Evolutionary conservation across 2,888 invertebrate genomes (phyloP).

Genomic region (Rhagophthalmus giganteus): DNA sequence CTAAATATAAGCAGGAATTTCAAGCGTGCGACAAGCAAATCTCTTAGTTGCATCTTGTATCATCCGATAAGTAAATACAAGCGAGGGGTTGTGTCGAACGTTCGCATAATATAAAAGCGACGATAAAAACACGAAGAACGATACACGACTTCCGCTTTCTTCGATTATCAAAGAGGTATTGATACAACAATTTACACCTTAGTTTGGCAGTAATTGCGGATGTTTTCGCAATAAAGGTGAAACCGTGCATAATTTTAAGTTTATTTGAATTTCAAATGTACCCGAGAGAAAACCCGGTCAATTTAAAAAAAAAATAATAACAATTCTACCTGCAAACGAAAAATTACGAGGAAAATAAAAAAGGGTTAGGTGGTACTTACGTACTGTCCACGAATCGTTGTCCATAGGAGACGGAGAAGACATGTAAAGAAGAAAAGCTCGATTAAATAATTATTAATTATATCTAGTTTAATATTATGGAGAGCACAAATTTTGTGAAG

Average conservation of each 20-base stretch:
- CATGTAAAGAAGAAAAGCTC: not conserved
- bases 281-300: not conserved
- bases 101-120: conserved; percentile 35
- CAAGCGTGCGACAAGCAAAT: conserved; percentile 10
- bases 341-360: too few species aligned
- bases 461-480: not conserved
- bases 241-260: conserved; percentile 22
- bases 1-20: conserved; percentile 8
- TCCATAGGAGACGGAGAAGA: not conserved
- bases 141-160: conserved; percentile 29
- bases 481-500: conserved; percentile 14
- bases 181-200: conserved; percentile 41
- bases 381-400: conserved; percentile 6
- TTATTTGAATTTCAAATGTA: conserved; percentile 38
- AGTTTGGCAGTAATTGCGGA: conserved; percentile 40
- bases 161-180: conserved; percentile 23
- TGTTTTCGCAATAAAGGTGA: conserved; percentile 30
- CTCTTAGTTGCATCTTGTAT: conserved; percentile 13
- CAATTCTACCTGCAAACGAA: too few species aligned
- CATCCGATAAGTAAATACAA: conserved; percentile 46
- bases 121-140: conserved; percentile 33
- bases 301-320: not conserved
- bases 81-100: conserved; percentile 37
- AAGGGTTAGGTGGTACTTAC: conserved; percentile 21
- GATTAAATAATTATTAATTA: not conserved